Percentiles rank a stretch among this genome's conserved stretches.
phyloP scores from a whole-genome alignment of 2,113 vertebrate species.

The Mesoclemmys tuberculata region DNA sequence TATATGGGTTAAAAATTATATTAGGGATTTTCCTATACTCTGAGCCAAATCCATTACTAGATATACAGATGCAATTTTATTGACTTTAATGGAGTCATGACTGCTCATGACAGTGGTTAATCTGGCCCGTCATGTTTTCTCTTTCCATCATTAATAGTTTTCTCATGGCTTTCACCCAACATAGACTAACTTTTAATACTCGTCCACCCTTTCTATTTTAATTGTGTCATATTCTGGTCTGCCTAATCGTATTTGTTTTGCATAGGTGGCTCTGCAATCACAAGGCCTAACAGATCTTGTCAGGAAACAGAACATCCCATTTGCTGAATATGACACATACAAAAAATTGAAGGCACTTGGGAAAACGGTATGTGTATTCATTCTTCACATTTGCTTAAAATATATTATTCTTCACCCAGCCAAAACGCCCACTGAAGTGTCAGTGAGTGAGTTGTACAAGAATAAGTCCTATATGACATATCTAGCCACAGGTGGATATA shows the following conservation, averaged over 20 bases:
- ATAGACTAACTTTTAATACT: background rate
- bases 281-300: constrained; percentile 81
- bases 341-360: constrained; percentile 81
- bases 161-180: background rate
- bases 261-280: constrained; percentile 81
- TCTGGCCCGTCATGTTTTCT: background rate
- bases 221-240: background rate
- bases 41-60: accelerated
- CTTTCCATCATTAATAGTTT: background rate
- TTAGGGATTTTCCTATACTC: background rate
- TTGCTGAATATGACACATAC: constrained; percentile 44
- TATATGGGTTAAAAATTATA: background rate
- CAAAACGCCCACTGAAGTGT: background rate
- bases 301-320: constrained; percentile 70
- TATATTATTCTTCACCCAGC: background rate
- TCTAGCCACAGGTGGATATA: background rate
- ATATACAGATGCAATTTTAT: background rate
- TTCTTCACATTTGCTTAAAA: background rate
- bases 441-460: background rate
- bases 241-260: background rate
- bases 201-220: background rate
- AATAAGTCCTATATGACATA: background rate
- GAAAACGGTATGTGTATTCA: constrained; percentile 73
- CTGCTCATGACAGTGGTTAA: background rate
- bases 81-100: background rate